These are phyloP conservation scores for Coregonus clupeaformis DNA, from an alignment of 2,113 vertebrate genomes.

Conservation along the genomic window DNA sequence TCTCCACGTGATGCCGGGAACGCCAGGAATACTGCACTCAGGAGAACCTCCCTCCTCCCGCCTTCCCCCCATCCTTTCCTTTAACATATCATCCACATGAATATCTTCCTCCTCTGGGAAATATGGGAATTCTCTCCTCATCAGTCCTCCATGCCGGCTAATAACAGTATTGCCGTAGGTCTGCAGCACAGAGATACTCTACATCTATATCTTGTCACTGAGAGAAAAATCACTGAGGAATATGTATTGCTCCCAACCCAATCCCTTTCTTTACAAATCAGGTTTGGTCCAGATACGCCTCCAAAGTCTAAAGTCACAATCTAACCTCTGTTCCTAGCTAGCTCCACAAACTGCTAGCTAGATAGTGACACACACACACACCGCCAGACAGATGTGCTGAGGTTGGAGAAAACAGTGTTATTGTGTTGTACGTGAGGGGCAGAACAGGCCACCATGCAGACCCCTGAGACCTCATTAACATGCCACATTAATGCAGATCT, in stretches of 20 bases:
- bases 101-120: slow-evolving; percentile 16
- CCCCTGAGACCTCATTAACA: background rate
- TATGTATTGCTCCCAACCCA: background rate
- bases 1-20: too few species aligned
- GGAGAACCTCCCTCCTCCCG: background rate
- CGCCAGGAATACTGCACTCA: background rate
- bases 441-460: background rate
- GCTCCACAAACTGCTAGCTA: background rate
- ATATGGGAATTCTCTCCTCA: slow-evolving; percentile 17
- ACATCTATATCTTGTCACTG: slow-evolving; percentile 19
- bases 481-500: slow-evolving; percentile 11
- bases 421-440: background rate
- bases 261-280: slow-evolving; percentile 6
- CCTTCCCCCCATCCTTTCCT: slow-evolving; percentile 10
- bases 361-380: background rate
- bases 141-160: background rate
- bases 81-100: background rate
- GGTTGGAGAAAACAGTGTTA: background rate
- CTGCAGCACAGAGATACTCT: slow-evolving; percentile 12
- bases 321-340: background rate
- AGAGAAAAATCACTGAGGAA: slow-evolving; percentile 3
- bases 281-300: background rate
- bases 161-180: slow-evolving; percentile 5
- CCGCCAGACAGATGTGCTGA: background rate
- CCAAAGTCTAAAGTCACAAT: background rate